Evolutionary conservation across 2,888 invertebrate genomes (phyloP).

Genomic region (Diloba caeruleocephala): DNA sequence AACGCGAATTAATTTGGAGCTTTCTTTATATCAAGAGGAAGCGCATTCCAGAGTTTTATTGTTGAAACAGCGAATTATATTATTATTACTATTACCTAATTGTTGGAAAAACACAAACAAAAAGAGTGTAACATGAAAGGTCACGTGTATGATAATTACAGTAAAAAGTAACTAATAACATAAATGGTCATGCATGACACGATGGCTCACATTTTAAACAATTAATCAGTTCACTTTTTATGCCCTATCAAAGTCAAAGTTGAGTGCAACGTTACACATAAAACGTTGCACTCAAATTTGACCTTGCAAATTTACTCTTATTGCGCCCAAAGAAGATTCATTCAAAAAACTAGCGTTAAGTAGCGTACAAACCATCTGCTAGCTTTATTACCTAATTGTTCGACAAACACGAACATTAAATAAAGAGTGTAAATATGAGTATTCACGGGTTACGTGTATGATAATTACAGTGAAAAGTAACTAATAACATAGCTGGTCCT

Average conservation of each 20-base stretch:
- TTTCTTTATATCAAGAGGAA: no score
- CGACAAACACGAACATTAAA: slow-evolving; percentile 47
- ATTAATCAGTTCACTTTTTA: slow-evolving; percentile 42
- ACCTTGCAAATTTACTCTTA: no score
- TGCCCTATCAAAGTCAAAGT: no score
- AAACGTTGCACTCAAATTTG: no score
- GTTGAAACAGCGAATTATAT: no score
- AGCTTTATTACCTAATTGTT: slow-evolving; percentile 37
- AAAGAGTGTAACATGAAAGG: slow-evolving; percentile 28
- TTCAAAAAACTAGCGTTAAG: slow-evolving; percentile 19
- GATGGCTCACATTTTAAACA: slow-evolving; percentile 24
- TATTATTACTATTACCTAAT: slow-evolving; percentile 35
- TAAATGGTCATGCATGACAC: slow-evolving; percentile 25
- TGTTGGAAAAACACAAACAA: slow-evolving; percentile 42
- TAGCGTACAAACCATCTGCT: slow-evolving; percentile 40
- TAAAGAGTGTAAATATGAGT: slow-evolving; percentile 28
- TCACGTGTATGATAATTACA: slow-evolving; percentile 39
- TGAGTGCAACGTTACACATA: no score
- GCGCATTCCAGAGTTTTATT: no score
- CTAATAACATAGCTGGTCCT: slow-evolving; percentile 18
- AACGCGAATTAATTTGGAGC: no score
- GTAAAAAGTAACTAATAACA: slow-evolving; percentile 21
- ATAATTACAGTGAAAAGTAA: slow-evolving; percentile 29
- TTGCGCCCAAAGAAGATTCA: no score
- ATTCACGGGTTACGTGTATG: slow-evolving; percentile 37